Conservation (phyloP, 2,113 vertebrate species). For the Actinemys pallida region DNA sequence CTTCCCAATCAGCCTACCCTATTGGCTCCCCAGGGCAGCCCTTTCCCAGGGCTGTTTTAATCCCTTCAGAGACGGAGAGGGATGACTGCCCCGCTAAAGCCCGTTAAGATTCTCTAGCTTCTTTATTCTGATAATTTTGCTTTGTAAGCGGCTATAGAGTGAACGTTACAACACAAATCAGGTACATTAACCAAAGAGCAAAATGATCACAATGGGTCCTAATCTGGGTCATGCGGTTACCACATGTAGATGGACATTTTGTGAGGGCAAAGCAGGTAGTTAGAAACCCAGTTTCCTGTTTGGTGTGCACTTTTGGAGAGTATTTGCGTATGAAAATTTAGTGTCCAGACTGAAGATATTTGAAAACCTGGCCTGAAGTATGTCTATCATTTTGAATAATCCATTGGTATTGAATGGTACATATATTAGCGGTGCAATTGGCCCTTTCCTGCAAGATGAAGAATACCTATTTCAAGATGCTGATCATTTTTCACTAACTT, state of each 20-base stretch:
- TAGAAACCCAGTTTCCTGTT: background rate
- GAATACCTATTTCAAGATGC: background rate
- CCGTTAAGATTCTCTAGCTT: background rate
- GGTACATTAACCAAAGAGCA: background rate
- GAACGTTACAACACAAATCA: background rate
- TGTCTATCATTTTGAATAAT: background rate
- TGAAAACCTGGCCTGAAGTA: background rate
- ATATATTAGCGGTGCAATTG: too few relatives aligned
- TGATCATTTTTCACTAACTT: background rate
- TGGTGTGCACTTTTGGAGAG: background rate
- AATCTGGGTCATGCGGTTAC: background rate
- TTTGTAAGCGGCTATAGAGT: background rate
- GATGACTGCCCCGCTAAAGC: too few relatives aligned
- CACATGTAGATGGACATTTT: background rate
- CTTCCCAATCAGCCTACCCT: too few relatives aligned
- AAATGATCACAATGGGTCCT: background rate
- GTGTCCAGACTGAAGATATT: background rate
- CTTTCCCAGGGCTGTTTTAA: too few relatives aligned
- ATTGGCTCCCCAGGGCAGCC: too few relatives aligned
- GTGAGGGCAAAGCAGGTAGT: background rate
- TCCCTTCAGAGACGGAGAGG: too few relatives aligned
- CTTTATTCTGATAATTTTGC: background rate
- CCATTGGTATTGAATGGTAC: background rate
- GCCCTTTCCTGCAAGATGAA: too few relatives aligned
- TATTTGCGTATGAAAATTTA: background rate